Base-by-base conservation (phyloP, 2,888 invertebrate species). In the Parascotia fuliginaria region DNA sequence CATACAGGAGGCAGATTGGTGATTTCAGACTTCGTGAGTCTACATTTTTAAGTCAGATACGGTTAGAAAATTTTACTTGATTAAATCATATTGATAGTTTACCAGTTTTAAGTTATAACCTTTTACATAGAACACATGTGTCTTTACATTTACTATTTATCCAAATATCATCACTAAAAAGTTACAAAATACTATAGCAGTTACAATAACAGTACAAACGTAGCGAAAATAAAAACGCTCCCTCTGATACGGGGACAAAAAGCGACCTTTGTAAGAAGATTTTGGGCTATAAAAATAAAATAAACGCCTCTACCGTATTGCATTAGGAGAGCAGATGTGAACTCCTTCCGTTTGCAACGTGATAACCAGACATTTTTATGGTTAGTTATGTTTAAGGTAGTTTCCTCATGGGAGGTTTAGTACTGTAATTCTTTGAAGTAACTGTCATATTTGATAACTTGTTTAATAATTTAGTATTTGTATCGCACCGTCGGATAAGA, bases 251-350 rank as follows among this genome's bases (percentile, higher is more conserved):
- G 42, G 45, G 47, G 50, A 56, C 55, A 36, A 55, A 33, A 52
- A 44, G 19, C 48, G 50, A 11, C 55, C 46, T 40, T 55, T 36
- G 43, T 42, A 59, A 65, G 47, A 51, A 61, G 70, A 70, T 72
- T 74, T 66, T 52, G 44, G 33, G 57, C 64, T 42, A 67, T 73
- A 73, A 75, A 73, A 73, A 68, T 75, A 72, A 73, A 70, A 73
- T 72, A 71, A 71, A 70, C 54, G 55, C 57, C 55, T 55, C 54
- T 13, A 42, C 61, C 66, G 70, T 69, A 75, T 71, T 70, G 68
- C 57, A 55, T 51, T 57, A 48, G 12, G 31, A 37, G 46, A 67
- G 41, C 65, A 65, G 67, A 65, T 65, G 65, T 46, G 65, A 44
- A 65, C 66, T 68, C 63, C 65, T 65, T 64, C 51, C 59, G 61